Conservation (phyloP, 2,113 vertebrate genomes). For the Gasterosteus aculeatus region DNA sequence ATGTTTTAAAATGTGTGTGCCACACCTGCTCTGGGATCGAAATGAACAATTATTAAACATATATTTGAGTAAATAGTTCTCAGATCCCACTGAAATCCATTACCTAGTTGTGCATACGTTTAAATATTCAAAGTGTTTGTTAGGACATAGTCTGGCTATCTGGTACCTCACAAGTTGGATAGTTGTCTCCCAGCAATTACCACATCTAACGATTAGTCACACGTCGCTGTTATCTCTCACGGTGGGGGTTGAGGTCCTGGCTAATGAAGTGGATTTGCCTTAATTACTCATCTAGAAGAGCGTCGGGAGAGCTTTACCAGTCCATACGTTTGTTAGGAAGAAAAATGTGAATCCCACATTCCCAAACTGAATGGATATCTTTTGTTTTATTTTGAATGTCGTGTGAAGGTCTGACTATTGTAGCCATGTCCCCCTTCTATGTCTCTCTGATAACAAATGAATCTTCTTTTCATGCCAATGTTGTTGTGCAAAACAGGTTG, state of each 20-base stretch:
- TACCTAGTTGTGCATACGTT: neutral
- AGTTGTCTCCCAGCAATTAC: conserved; percentile 46
- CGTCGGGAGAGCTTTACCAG: conserved; percentile 61
- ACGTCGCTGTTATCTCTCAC: conserved; percentile 52
- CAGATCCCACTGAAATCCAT: neutral
- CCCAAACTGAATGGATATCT: conserved; percentile 67
- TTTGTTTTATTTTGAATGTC: conserved; percentile 55
- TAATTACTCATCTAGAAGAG: conserved; percentile 73
- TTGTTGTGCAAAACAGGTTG: conserved; percentile 75
- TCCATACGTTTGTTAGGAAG: conserved; percentile 63
- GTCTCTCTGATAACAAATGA: conserved; percentile 74
- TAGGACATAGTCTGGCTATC: neutral
- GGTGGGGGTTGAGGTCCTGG: conserved; percentile 56
- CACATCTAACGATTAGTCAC: conserved; percentile 53
- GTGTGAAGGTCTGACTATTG: conserved; percentile 68
- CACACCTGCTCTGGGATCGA: neutral
- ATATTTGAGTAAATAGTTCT: neutral
- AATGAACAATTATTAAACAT: neutral
- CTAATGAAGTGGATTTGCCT: conserved; percentile 78
- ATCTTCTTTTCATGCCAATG: conserved; percentile 68
- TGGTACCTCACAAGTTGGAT: conserved; percentile 23
- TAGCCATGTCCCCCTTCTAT: conserved; percentile 53
- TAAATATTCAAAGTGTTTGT: neutral
- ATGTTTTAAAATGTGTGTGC: neutral
- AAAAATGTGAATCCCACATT: conserved; percentile 72